phyloP scores from a whole-genome alignment of 2,888 invertebrate species.

The Yponomeuta malinellus region DNA sequence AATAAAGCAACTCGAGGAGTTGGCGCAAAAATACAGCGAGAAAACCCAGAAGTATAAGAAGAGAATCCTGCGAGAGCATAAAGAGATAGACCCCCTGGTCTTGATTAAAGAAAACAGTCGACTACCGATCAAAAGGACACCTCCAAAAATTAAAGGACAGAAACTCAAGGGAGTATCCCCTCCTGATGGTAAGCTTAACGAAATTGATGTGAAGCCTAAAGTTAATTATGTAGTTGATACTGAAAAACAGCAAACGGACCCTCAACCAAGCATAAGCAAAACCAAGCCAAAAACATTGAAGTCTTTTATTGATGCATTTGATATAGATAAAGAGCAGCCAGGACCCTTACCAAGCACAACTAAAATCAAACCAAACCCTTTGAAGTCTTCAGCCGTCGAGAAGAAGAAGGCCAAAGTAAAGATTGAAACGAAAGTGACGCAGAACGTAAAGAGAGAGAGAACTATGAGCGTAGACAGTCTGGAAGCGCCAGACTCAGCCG shows the following conservation, averaged over 20 bases:
- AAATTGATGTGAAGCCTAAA: not conserved
- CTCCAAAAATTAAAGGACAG: not conserved
- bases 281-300: not conserved
- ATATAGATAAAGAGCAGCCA: not conserved
- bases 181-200: not conserved
- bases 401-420: slow-evolving; percentile 16
- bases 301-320: not conserved
- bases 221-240: not conserved
- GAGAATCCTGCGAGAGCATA: slow-evolving; percentile 20
- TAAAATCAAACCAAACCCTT: not conserved
- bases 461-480: slow-evolving; percentile 64
- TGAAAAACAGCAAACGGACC: not conserved
- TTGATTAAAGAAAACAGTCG: slow-evolving; percentile 15
- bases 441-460: slow-evolving; percentile 38
- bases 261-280: not conserved
- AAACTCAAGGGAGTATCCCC: not conserved
- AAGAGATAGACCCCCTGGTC: not conserved
- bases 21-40: slow-evolving; percentile 53
- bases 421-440: slow-evolving; percentile 21
- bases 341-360: not conserved
- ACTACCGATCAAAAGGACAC: not conserved
- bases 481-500: slow-evolving; percentile 34
- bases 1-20: slow-evolving; percentile 58
- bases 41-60: slow-evolving; percentile 32
- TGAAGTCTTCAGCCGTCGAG: not conserved